Percentiles rank a stretch among this genome's conserved stretches.
These are phyloP conservation scores for Orientallactaga bullata DNA, from an alignment of 2,113 vertebrate genomes.

Conservation along the genomic window DNA sequence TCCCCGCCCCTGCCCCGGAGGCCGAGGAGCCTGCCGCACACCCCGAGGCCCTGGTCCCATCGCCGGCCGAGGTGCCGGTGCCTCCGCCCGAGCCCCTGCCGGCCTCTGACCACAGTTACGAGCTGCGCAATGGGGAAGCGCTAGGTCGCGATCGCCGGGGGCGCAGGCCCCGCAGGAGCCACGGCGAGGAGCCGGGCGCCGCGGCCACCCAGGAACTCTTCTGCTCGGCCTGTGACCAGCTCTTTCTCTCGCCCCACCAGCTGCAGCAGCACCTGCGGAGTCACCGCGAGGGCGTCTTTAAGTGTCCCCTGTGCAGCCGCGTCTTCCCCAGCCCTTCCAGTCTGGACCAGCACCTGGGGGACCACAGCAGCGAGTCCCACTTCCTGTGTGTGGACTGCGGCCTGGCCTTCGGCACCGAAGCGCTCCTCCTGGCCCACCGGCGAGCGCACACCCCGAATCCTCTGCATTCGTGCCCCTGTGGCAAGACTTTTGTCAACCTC, in stretches of 20 bases:
- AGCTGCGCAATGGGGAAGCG: conserved; percentile 78
- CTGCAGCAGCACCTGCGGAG: conserved; percentile 80
- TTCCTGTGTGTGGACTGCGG: conserved; percentile 95
- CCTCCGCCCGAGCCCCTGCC: conserved; percentile 63
- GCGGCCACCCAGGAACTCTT: conserved; percentile 74
- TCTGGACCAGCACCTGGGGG: conserved; percentile 82
- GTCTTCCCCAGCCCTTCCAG: conserved; percentile 81
- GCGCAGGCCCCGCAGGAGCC: conserved; percentile 56
- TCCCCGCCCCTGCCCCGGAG: conserved; percentile 57
- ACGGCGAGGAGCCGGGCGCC: background rate
- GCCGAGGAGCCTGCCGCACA: conserved; percentile 38
- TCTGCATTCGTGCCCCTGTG: conserved; percentile 93
- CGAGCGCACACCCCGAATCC: conserved; percentile 91
- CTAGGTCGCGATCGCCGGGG: conserved; percentile 59
- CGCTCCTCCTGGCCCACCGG: conserved; percentile 93
- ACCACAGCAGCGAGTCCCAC: conserved; percentile 85
- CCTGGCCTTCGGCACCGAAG: conserved; percentile 91
- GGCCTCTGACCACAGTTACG: conserved; percentile 80
- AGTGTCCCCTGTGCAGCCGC: conserved; percentile 85
- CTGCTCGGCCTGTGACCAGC: conserved; percentile 80
- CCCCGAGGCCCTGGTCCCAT: conserved; percentile 32
- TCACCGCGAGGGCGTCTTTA: conserved; percentile 82
- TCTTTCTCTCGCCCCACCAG: conserved; percentile 75
- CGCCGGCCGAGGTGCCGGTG: background rate
- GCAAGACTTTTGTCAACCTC: conserved; percentile 94